Evolutionary conservation across 2,113 vertebrate genomes (phyloP), one percentile per base, ranked within the genome.

Genomic region (Oophaga pumilio): DNA sequence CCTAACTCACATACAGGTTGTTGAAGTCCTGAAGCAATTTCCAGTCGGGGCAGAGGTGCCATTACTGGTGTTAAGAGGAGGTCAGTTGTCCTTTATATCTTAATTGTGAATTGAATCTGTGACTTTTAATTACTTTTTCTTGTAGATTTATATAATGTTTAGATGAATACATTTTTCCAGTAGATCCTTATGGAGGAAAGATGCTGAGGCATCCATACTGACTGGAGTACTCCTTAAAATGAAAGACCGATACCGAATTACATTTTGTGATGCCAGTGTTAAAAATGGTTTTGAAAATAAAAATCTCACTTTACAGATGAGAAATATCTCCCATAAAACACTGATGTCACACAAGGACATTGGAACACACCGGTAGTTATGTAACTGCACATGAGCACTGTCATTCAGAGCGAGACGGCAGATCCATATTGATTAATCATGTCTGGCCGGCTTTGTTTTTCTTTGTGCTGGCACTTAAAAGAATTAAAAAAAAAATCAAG

Each of bases 1-100:
- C 33, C 89, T 99, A 91, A 97, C 95, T 26, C 98, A 99, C 87
- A 93, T 97, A 28, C 98, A 99, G 90, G 98, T 99, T 92, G 98
- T 99, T 89, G 98, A 99, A 93, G 97, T 99, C 82, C 96, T 99
- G 82, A 99, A 99, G 92, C 98, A 99, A 91, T 96, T 98, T 88
- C 96, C 97, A 0, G 93, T 97, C 49, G 98, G 98, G 90, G 96
- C 97, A 3, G 98, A 99, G 91, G 97, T 99, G 90, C 96, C 94
- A 0, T 91, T 99, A 88, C 96, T 99, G 64, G 96, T 99, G 90
- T 94, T 98, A 4, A 91, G 98, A 93, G 98, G 98, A 97, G 98
- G 98, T 99, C 92, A 93, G 89, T 92, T n/a, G 24, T 82, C 26
- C 13, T 18, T 77, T 11, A n/a, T 18, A 74, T 74, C 2, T 28